phyloP scores from a whole-genome alignment of 1,140 invertebrate species.

The Diorhabda elongata region DNA sequence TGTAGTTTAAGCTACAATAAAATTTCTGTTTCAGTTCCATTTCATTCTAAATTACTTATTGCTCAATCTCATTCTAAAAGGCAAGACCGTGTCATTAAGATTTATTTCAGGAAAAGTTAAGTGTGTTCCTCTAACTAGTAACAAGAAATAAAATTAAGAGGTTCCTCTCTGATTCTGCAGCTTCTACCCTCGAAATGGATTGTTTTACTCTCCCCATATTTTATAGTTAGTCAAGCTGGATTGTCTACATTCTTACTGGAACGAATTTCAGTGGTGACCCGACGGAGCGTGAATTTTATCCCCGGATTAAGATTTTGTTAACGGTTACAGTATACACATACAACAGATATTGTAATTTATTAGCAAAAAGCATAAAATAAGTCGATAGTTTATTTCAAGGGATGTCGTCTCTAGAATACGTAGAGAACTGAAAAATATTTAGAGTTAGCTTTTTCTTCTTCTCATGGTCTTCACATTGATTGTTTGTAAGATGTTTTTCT shows the following conservation, averaged over 20 bases:
- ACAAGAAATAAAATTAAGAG: constrained; percentile 20
- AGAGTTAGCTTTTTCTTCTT: too few relatives aligned
- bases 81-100: constrained; percentile 10
- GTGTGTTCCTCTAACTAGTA: constrained; percentile 17
- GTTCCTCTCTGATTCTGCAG: constrained; percentile 6
- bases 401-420: too few relatives aligned
- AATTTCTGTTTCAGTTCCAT: neutral
- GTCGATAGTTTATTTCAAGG: too few relatives aligned
- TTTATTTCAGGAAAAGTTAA: constrained; percentile 20
- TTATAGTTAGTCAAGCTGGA: constrained; percentile 11
- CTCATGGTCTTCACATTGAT: too few relatives aligned
- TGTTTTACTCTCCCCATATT: constrained; percentile 17
- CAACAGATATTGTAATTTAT: too few relatives aligned
- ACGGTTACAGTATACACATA: too few relatives aligned
- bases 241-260: constrained; percentile 11
- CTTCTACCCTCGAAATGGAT: constrained; percentile 9
- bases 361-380: too few relatives aligned
- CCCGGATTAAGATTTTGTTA: neutral
- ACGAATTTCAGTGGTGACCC: neutral
- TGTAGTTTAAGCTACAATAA: too few relatives aligned
- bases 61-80: constrained; percentile 2
- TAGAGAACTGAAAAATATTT: too few relatives aligned
- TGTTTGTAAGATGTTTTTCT: too few relatives aligned
- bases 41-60: neutral
- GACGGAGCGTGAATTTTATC: constrained; percentile 9